A percentile compares a stretch with the other conserved stretches of the same genome.
phyloP scores from a whole-genome alignment of 2,113 vertebrate species.

The Toxotes jaculatrix region DNA sequence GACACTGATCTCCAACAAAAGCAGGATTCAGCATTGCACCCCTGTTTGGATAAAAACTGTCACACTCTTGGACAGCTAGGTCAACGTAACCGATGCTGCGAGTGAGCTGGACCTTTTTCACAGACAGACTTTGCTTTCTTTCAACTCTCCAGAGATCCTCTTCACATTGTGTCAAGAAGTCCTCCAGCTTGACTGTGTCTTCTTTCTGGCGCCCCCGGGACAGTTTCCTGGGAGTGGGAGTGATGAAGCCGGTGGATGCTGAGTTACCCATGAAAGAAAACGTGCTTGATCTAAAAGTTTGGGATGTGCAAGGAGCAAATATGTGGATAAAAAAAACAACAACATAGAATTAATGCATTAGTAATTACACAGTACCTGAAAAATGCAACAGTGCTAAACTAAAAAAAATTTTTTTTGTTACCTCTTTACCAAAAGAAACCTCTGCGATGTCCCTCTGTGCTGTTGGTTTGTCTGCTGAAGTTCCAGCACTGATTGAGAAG shows the following conservation, averaged over 20 bases:
- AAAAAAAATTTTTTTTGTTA: not conserved
- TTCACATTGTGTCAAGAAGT: slow-evolving; percentile 29
- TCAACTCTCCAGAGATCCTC: slow-evolving; percentile 52
- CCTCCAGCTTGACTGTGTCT: slow-evolving; percentile 59
- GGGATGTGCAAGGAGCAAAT: not conserved
- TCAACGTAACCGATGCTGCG: slow-evolving; percentile 24
- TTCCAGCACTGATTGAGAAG: slow-evolving; percentile 1
- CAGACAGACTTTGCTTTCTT: slow-evolving; percentile 21
- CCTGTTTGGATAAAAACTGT: not conserved
- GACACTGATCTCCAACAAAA: slow-evolving; percentile 48
- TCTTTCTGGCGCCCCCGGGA: slow-evolving; percentile 36
- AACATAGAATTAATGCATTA: not conserved
- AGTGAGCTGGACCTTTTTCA: slow-evolving; percentile 27
- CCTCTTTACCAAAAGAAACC: not conserved
- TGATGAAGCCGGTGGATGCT: slow-evolving; percentile 37
- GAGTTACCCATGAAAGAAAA: slow-evolving; percentile 64
- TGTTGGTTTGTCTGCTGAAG: slow-evolving; percentile 11
- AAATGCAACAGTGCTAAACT: not conserved
- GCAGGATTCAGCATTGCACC: slow-evolving; percentile 39
- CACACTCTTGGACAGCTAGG: not conserved
- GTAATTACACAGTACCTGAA: not conserved
- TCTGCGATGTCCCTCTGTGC: not conserved
- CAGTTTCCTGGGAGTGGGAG: slow-evolving; percentile 37
- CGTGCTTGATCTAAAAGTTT: not conserved
- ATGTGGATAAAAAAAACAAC: not conserved